Evolutionary conservation across 2,797 vertebrate genomes (phyloP).

Genomic region (Sebastes steindachneri): DNA sequence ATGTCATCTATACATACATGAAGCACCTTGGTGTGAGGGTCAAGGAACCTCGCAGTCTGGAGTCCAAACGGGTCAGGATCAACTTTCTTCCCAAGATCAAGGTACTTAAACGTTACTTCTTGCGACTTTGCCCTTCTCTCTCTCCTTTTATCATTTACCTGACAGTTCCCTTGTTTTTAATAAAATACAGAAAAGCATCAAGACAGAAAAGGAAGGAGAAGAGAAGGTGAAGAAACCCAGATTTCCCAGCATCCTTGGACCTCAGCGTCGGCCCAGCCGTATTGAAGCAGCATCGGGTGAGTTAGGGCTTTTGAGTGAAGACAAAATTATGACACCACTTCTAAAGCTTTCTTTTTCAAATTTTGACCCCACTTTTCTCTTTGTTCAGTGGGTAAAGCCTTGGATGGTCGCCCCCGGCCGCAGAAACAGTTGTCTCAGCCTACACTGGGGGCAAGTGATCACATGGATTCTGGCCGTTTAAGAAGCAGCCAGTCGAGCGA

Average conservation of each 20-base stretch:
- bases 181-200: slow-evolving; percentile 90
- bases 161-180: slow-evolving; percentile 1
- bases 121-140: background rate
- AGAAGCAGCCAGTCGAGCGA: slow-evolving; percentile 90
- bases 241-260: slow-evolving; percentile 92
- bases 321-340: background rate
- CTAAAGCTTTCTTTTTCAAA: background rate
- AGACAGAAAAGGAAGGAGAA: slow-evolving; percentile 94
- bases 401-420: slow-evolving; percentile 90
- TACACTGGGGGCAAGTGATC: slow-evolving; percentile 85
- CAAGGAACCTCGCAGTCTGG: slow-evolving; percentile 92
- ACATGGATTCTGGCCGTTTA: slow-evolving; percentile 82
- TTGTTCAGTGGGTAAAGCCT: slow-evolving; percentile 86
- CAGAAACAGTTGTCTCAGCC: slow-evolving; percentile 91
- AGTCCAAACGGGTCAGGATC: slow-evolving; percentile 91
- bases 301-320: slow-evolving; percentile 20
- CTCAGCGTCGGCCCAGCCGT: slow-evolving; percentile 91
- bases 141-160: background rate
- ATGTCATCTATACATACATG: slow-evolving; percentile 95
- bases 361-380: background rate
- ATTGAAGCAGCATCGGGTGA: slow-evolving; percentile 90
- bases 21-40: slow-evolving; percentile 94
- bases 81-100: slow-evolving; percentile 94
- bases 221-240: slow-evolving; percentile 94
- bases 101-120: slow-evolving; percentile 72